A percentile compares a stretch with the other conserved stretches of the same genome.
These are phyloP conservation scores for Frieseomelitta varia DNA, from an alignment of 1,140 invertebrate species.

Conservation along the genomic window DNA sequence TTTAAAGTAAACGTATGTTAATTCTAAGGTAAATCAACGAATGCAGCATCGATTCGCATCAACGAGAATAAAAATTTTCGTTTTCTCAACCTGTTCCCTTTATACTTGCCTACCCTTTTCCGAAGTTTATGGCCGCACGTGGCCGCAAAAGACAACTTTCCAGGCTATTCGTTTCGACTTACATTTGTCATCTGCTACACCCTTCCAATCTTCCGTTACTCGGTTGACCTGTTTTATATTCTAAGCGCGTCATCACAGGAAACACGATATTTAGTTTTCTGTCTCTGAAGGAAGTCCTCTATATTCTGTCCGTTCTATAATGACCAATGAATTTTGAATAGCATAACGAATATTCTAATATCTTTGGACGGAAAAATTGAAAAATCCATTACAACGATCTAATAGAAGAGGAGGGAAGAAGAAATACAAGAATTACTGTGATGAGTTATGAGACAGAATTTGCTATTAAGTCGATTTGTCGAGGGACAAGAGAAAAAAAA, in stretches of 20 bases:
- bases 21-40: not conserved
- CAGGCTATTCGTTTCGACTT: constrained; percentile 1
- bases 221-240: constrained; percentile 24
- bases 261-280: constrained; percentile 22
- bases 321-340: not conserved
- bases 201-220: not conserved
- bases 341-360: not conserved
- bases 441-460: not conserved
- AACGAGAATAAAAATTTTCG: not conserved
- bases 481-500: not conserved
- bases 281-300: not conserved
- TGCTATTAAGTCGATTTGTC: not conserved
- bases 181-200: constrained; percentile 6
- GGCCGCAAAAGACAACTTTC: not conserved
- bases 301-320: not conserved
- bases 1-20: not conserved
- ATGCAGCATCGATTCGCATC: not conserved
- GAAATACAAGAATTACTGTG: not conserved
- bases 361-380: too few relatives aligned
- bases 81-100: not conserved
- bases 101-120: not conserved
- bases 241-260: not conserved
- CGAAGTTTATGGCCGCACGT: not conserved
- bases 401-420: not conserved
- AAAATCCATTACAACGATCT: too few relatives aligned